Conservation (phyloP, 2,113 vertebrate species). For the Alaudala cheleensis region DNA sequence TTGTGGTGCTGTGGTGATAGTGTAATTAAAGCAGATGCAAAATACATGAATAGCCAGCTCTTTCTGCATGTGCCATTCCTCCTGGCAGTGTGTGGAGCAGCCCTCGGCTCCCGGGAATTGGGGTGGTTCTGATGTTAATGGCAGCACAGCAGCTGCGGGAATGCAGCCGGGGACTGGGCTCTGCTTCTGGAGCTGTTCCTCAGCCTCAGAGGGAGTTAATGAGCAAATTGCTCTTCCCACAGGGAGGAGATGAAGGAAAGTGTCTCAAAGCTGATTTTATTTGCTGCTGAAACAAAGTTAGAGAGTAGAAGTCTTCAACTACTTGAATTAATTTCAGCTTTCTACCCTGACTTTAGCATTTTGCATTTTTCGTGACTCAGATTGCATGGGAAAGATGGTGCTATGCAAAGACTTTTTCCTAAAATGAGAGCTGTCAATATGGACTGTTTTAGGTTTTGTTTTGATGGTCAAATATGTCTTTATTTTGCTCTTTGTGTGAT, state of each 20-base stretch:
- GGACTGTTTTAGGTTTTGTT: background rate
- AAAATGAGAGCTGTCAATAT: background rate
- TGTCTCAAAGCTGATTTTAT: background rate
- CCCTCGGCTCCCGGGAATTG: background rate
- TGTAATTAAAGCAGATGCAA: background rate
- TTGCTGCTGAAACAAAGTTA: background rate
- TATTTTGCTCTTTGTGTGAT: background rate
- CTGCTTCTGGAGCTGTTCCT: background rate
- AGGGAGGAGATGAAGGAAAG: background rate
- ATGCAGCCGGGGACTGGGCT: background rate
- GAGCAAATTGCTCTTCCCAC: background rate
- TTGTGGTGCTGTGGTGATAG: background rate
- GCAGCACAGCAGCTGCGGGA: background rate
- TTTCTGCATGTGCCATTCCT: background rate
- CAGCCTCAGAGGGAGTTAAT: background rate
- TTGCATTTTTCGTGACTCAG: background rate
- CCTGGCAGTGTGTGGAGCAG: background rate
- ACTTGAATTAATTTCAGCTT: background rate
- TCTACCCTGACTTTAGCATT: background rate
- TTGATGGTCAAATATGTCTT: background rate
- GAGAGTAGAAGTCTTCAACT: background rate
- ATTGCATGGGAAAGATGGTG: background rate
- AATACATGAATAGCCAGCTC: background rate
- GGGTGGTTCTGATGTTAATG: background rate
- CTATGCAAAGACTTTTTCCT: background rate